Percentiles rank a stretch among this genome's conserved stretches.
These are phyloP conservation scores for Acipenser transmontanus DNA, from an alignment of 2,797 vertebrate species.

Conservation along the genomic window DNA sequence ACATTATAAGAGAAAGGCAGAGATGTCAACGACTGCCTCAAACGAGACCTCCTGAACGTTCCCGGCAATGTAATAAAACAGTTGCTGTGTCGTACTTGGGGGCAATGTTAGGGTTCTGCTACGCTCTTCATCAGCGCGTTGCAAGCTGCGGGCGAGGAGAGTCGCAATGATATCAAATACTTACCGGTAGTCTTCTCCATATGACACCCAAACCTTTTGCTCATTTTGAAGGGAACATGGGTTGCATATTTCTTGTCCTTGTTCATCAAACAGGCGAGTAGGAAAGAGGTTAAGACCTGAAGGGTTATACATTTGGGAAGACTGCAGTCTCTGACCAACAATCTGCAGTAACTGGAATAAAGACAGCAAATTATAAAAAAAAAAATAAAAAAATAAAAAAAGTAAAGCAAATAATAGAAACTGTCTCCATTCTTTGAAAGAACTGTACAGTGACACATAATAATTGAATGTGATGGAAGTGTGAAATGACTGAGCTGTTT, in stretches of 20 bases:
- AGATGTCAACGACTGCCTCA: conserved; percentile 57
- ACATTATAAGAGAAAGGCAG: conserved; percentile 65
- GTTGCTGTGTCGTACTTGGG: conserved; percentile 38
- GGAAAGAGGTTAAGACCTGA: conserved; percentile 32
- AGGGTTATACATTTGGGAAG: conserved; percentile 20
- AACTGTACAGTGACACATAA: conserved; percentile 39
- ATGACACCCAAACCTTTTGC: conserved; percentile 39
- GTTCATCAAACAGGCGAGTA: conserved; percentile 39
- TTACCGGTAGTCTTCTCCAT: conserved; percentile 44
- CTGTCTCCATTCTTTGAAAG: conserved; percentile 31
- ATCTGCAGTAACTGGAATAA: conserved; percentile 32
- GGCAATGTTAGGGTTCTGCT: conserved; percentile 30
- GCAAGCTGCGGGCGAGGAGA: conserved; percentile 24
- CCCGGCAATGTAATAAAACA: conserved; percentile 46
- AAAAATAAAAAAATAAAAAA: conserved; percentile 22
- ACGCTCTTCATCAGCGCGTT: conserved; percentile 29
- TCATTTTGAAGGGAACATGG: conserved; percentile 28
- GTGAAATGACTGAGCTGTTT: conserved; percentile 56
- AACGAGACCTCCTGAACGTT: conserved; percentile 44
- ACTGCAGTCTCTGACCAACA: conserved; percentile 38
- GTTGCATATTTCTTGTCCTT: conserved; percentile 35
- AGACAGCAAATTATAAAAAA: conserved; percentile 19
- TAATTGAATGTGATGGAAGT: conserved; percentile 58
- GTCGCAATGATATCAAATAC: conserved; percentile 22
- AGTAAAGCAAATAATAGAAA: conserved; percentile 28